These are phyloP conservation scores for Danionella dracula DNA, from an alignment of 2,797 vertebrate species.

Conservation along the genomic window DNA sequence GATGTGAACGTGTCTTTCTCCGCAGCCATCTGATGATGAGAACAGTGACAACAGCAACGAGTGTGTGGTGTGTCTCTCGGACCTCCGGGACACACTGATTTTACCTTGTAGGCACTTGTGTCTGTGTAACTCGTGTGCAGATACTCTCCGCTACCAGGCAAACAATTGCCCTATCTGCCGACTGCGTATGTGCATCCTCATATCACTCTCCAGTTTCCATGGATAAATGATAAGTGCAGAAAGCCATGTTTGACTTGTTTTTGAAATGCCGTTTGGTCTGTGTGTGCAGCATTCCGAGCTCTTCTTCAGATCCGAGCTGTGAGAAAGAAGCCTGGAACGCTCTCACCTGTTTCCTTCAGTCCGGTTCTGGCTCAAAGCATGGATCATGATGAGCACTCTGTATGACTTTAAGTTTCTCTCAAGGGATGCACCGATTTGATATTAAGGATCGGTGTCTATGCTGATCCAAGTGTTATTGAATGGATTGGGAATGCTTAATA, in stretches of 20 bases:
- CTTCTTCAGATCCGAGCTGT: slow-evolving; percentile 97
- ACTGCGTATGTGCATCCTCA: slow-evolving; percentile 79
- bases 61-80: slow-evolving; percentile 95
- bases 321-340: slow-evolving; percentile 89
- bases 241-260: neutral
- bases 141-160: slow-evolving; percentile 93
- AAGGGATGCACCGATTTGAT: too few species aligned
- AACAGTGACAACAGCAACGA: slow-evolving; percentile 97
- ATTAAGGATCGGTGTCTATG: too few species aligned
- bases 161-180: slow-evolving; percentile 98
- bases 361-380: slow-evolving; percentile 92
- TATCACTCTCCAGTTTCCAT: neutral
- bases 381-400: slow-evolving; percentile 95
- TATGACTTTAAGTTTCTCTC: slow-evolving; percentile 59
- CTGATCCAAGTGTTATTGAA: too few species aligned
- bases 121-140: slow-evolving; percentile 91
- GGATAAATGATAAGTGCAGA: neutral
- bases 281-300: slow-evolving; percentile 84
- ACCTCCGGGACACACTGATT: slow-evolving; percentile 91
- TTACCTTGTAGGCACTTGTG: slow-evolving; percentile 93
- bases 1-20: neutral
- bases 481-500: too few species aligned
- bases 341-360: slow-evolving; percentile 94
- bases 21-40: slow-evolving; percentile 87
- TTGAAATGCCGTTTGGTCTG: neutral